Percentiles rank a stretch among this genome's conserved stretches.
Evolutionary conservation across 2,113 vertebrate genomes (phyloP).

Genomic region (Colossoma macropomum): DNA sequence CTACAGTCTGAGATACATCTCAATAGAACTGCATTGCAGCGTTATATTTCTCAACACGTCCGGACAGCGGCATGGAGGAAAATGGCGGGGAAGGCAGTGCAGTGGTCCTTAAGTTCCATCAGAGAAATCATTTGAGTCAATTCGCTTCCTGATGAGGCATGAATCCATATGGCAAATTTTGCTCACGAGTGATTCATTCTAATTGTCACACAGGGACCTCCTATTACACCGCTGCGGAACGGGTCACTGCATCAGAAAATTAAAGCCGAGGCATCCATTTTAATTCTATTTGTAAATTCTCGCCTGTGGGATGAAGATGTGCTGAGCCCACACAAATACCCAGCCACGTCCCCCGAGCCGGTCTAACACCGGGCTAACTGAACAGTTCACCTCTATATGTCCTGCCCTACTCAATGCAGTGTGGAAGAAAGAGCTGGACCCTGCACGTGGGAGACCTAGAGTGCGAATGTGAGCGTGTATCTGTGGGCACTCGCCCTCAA

Average conservation of each 20-base stretch:
- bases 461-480: conserved; percentile 14
- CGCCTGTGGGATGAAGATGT: conserved; percentile 77
- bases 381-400: conserved; percentile 65
- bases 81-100: conserved; percentile 31
- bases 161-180: conserved; percentile 85
- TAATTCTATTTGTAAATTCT: conserved; percentile 87
- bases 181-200: conserved; percentile 91
- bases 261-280: conserved; percentile 85
- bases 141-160: conserved; percentile 90
- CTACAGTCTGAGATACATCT: neutral
- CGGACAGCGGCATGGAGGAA: neutral
- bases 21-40: neutral
- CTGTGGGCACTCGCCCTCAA: neutral
- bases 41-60: conserved; percentile 21
- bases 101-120: conserved; percentile 75
- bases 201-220: conserved; percentile 89
- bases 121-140: conserved; percentile 86
- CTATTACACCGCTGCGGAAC: conserved; percentile 84
- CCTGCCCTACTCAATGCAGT: conserved; percentile 41
- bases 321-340: conserved; percentile 68
- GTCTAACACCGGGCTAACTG: conserved; percentile 50
- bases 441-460: conserved; percentile 14
- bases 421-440: conserved; percentile 39
- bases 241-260: conserved; percentile 93
- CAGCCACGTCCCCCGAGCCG: conserved; percentile 50